phyloP scores from a whole-genome alignment of 2,113 vertebrate genomes.

The Petroica traversi region DNA sequence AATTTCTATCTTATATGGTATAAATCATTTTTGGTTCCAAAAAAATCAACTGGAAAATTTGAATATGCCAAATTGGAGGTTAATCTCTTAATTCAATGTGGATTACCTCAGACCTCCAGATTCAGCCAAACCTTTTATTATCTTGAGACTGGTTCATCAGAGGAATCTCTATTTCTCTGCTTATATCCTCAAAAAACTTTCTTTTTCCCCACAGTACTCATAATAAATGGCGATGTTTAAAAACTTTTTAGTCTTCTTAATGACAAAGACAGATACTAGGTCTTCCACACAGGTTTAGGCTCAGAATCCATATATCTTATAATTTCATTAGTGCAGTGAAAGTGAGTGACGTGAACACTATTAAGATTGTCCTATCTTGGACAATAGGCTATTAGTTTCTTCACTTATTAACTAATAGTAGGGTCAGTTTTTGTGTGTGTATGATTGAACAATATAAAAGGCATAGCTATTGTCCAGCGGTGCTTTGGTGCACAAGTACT shows the following conservation, averaged over 20 bases:
- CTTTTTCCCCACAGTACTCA: neutral
- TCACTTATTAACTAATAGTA: neutral
- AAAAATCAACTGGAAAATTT: neutral
- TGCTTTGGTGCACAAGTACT: neutral
- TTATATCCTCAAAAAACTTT: neutral
- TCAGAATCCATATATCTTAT: neutral
- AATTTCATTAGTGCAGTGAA: neutral
- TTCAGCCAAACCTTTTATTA: neutral
- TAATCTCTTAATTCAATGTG: neutral
- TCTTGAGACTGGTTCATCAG: neutral
- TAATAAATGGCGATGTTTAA: neutral
- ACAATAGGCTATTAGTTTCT: neutral
- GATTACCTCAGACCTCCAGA: neutral
- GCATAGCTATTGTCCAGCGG: neutral
- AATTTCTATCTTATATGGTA: neutral
- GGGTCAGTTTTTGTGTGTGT: neutral
- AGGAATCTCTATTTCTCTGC: constrained; percentile 12
- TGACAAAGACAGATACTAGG: neutral
- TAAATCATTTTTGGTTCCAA: neutral
- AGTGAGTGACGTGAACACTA: neutral
- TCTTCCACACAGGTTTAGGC: neutral
- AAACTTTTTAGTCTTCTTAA: neutral
- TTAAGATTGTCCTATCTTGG: neutral
- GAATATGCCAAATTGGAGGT: neutral
- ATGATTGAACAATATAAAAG: neutral